Conservation (phyloP, 2,888 invertebrate genomes). For the Bugulina stolonifera region DNA sequence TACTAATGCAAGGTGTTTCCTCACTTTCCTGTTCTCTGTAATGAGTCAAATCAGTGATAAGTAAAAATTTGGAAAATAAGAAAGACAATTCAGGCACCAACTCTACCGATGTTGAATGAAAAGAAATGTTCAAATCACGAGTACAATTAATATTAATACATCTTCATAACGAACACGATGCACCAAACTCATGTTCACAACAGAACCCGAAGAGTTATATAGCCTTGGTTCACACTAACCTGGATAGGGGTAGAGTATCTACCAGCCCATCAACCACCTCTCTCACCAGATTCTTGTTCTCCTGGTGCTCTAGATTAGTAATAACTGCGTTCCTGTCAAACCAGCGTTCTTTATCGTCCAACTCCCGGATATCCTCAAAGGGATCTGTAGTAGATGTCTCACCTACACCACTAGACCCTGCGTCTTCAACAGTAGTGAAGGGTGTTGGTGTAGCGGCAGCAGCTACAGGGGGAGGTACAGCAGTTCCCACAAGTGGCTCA, state of each 20-base stretch:
- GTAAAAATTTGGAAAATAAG: too few relatives aligned
- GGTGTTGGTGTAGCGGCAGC: background rate
- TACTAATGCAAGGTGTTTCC: too few relatives aligned
- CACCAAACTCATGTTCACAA: too few relatives aligned
- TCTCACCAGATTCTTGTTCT: background rate
- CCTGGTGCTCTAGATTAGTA: background rate
- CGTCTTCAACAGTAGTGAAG: background rate
- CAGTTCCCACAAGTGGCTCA: background rate
- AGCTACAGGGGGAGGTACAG: background rate
- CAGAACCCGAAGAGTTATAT: too few relatives aligned
- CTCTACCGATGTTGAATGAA: too few relatives aligned
- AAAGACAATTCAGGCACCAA: too few relatives aligned
- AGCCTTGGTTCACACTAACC: too few relatives aligned
- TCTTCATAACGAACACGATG: too few relatives aligned
- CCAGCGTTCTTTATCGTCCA: conserved; percentile 22
- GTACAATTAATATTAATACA: too few relatives aligned
- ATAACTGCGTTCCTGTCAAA: conserved; percentile 6
- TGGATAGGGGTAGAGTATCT: background rate
- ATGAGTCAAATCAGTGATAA: too few relatives aligned
- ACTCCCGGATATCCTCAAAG: conserved; percentile 11
- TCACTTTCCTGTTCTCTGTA: too few relatives aligned
- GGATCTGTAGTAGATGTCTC: background rate
- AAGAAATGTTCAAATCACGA: too few relatives aligned
- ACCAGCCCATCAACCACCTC: background rate
- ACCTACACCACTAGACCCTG: background rate